Percentiles rank a stretch among this genome's conserved stretches.
Evolutionary conservation across 2,888 invertebrate species (phyloP).

Genomic region (Cheiracanthium punctorium): DNA sequence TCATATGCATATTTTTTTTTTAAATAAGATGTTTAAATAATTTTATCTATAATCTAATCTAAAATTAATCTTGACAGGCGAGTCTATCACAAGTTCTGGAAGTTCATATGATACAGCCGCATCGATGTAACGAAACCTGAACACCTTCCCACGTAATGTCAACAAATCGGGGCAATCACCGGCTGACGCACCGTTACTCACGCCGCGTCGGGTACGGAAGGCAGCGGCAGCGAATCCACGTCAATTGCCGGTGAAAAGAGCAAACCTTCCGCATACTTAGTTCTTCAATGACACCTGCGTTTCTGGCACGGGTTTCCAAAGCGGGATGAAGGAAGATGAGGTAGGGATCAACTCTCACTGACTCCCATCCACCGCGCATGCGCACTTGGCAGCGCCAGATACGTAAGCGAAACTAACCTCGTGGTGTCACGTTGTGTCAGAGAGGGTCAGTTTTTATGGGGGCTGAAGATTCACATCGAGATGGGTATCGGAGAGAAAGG

Average conservation of each 20-base stretch:
- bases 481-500: neutral
- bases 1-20: neutral
- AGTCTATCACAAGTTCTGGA: neutral
- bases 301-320: constrained; percentile 24
- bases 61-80: neutral
- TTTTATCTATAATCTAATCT: neutral
- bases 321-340: constrained; percentile 11
- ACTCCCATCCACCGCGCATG: constrained; percentile 24
- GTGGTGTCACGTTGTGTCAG: constrained; percentile 11
- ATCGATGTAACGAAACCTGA: neutral
- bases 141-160: neutral
- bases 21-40: neutral
- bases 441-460: constrained; percentile 11
- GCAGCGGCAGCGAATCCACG: constrained; percentile 14
- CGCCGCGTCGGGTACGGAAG: constrained; percentile 32
- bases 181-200: neutral
- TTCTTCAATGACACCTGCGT: constrained; percentile 64
- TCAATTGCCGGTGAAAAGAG: neutral
- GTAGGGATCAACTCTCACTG: constrained; percentile 3
- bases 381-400: constrained; percentile 33
- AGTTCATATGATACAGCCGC: neutral
- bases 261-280: constrained; percentile 34
- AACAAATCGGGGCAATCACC: constrained; percentile 9
- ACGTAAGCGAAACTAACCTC: constrained; percentile 24
- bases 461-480: neutral